A percentile compares a stretch with the other conserved stretches of the same genome.
phyloP scores from a whole-genome alignment of 2,113 vertebrate genomes.

The Heterochromis multidens region DNA sequence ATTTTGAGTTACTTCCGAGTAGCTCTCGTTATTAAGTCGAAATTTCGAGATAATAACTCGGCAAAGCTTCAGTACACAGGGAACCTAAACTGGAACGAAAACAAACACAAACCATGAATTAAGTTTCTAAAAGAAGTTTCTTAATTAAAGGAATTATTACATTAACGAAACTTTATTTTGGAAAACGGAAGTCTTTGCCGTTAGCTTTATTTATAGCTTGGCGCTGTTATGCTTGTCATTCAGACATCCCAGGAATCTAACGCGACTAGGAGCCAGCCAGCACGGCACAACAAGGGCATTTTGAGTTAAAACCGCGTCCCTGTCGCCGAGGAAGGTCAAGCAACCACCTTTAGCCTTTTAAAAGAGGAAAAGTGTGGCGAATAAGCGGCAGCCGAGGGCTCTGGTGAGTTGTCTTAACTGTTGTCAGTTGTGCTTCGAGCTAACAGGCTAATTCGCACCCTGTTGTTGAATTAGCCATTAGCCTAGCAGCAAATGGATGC shows the following conservation, averaged over 20 bases:
- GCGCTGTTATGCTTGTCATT: conserved; percentile 62
- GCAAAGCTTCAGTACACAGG: neutral
- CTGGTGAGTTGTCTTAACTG: conserved; percentile 48
- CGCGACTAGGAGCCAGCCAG: neutral
- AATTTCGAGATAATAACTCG: neutral
- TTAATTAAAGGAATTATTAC: no score
- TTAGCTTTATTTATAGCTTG: neutral
- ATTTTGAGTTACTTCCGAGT: no score
- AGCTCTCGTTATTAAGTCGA: neutral
- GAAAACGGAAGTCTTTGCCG: neutral
- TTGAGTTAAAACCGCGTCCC: neutral
- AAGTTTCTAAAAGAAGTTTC: no score
- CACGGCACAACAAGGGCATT: conserved; percentile 16
- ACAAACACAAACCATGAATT: no score
- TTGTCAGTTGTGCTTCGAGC: conserved; percentile 6
- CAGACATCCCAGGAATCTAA: conserved; percentile 71
- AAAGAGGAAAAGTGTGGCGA: neutral
- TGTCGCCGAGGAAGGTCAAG: neutral
- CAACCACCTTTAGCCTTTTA: neutral
- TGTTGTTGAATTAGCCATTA: conserved; percentile 61
- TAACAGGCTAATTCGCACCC: conserved; percentile 33
- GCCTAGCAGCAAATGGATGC: conserved; percentile 60
- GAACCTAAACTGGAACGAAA: neutral
- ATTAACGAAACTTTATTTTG: conserved; percentile 22
- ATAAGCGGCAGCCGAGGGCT: neutral